Percentiles rank a stretch among this genome's conserved stretches.
Evolutionary conservation across 2,113 vertebrate genomes (phyloP).

Genomic region (Salminus brasiliensis): DNA sequence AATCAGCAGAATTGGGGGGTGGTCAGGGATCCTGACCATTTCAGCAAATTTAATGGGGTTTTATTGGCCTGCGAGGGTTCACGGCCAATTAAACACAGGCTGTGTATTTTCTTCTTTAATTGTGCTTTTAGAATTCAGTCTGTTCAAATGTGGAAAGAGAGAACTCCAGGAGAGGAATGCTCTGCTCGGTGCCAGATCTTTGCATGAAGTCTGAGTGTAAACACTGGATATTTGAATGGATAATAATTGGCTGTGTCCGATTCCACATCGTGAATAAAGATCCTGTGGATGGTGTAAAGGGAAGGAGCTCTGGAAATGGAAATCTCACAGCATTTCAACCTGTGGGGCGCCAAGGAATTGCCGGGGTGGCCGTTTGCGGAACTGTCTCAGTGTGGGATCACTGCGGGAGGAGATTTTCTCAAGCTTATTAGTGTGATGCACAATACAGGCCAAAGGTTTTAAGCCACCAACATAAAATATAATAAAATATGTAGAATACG

Average conservation of each 20-base stretch:
- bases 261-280: slow-evolving; percentile 9
- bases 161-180: slow-evolving; percentile 6
- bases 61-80: slow-evolving; percentile 40
- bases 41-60: slow-evolving; percentile 32
- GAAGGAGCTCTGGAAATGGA: background rate
- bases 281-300: background rate
- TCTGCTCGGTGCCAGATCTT: background rate
- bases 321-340: background rate
- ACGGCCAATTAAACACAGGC: slow-evolving; percentile 43
- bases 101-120: slow-evolving; percentile 32
- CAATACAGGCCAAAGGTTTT: too few species aligned
- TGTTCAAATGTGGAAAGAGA: slow-evolving; percentile 35
- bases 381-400: too few species aligned
- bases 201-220: background rate
- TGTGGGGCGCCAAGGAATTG: too few species aligned
- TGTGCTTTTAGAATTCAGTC: slow-evolving; percentile 27
- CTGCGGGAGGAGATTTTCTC: too few species aligned
- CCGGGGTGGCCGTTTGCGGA: too few species aligned
- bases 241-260: background rate
- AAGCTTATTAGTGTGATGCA: too few species aligned
- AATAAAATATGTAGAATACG: too few species aligned
- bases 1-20: slow-evolving; percentile 33
- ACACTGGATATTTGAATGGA: background rate
- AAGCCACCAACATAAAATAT: too few species aligned
- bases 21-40: slow-evolving; percentile 35